phyloP scores from a whole-genome alignment of 2,797 vertebrate genomes.

The Notolepis coatsorum region DNA sequence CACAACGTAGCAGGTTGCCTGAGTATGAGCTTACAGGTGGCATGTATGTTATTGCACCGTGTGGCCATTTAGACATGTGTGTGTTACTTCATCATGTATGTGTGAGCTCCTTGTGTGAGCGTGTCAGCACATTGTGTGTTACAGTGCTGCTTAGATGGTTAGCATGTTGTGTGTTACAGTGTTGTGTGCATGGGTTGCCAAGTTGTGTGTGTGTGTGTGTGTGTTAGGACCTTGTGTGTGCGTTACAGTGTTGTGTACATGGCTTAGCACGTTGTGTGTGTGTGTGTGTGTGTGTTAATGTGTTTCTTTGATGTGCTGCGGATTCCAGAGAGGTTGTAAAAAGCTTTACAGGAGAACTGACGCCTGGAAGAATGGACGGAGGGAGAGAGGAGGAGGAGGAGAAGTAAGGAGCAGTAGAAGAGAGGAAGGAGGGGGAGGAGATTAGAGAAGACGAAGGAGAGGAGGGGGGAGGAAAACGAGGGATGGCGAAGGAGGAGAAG shows the following conservation, averaged over 20 bases:
- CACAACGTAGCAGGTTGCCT: background rate
- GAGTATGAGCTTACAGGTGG: background rate
- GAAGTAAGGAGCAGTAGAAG: no score
- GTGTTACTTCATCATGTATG: no score
- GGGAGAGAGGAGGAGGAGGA: background rate
- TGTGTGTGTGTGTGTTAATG: constrained; percentile 22
- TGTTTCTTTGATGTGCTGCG: constrained; percentile 45
- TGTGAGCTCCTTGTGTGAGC: no score
- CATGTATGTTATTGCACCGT: no score
- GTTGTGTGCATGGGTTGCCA: constrained; percentile 1
- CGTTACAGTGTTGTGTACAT: background rate
- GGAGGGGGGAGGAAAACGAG: no score
- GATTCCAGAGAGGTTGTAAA: constrained; percentile 46
- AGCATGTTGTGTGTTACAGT: constrained; percentile 5
- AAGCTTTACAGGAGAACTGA: constrained; percentile 35
- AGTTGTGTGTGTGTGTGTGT: constrained; percentile 3
- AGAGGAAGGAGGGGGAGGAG: background rate
- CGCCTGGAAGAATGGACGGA: constrained; percentile 5
- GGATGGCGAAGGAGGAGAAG: no score
- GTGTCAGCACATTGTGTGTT: constrained; percentile 3
- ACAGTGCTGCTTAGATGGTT: constrained; percentile 3
- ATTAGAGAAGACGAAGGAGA: background rate
- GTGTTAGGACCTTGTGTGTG: background rate
- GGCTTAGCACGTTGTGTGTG: no score
- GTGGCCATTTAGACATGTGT: no score